phyloP scores from a whole-genome alignment of 1,140 invertebrate species.

The Lineus longissimus region DNA sequence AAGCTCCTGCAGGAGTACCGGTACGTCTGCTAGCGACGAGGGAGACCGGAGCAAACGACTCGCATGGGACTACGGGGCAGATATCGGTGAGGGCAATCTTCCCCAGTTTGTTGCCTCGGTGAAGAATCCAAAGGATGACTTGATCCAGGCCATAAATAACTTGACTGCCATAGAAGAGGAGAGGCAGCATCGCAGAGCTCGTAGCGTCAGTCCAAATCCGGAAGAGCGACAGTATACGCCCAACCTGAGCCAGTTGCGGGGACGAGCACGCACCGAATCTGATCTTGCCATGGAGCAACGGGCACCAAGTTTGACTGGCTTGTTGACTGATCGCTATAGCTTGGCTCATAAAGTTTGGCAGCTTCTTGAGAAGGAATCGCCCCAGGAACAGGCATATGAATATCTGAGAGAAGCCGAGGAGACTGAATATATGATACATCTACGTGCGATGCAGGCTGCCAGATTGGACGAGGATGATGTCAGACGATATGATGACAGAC shows the following conservation, averaged over 20 bases:
- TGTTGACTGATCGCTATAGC: conserved; percentile 10
- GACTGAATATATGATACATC: conserved; percentile 11
- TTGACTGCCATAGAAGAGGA: background rate
- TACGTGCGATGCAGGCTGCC: conserved; percentile 21
- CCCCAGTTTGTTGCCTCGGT: conserved; percentile 2
- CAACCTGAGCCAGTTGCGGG: background rate
- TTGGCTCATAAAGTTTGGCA: background rate
- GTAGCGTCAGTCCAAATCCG: background rate
- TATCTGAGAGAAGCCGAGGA: conserved; percentile 35
- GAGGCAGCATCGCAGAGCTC: background rate
- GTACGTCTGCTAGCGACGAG: conserved; percentile 7
- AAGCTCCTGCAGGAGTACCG: background rate
- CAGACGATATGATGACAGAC: too few species aligned
- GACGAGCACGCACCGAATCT: background rate
- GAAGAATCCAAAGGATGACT: background rate
- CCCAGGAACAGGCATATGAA: conserved; percentile 33
- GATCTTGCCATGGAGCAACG: background rate
- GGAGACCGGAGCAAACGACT: conserved; percentile 25
- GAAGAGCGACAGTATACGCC: background rate
- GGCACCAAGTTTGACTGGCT: background rate
- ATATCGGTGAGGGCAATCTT: conserved; percentile 23
- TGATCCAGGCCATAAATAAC: too few species aligned
- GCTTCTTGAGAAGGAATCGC: conserved; percentile 28
- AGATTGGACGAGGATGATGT: conserved; percentile 20
- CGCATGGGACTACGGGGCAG: conserved; percentile 38